These are phyloP conservation scores for Dasysyrphus albostriatus DNA, from an alignment of 2,888 invertebrate genomes.

Conservation along the genomic window DNA sequence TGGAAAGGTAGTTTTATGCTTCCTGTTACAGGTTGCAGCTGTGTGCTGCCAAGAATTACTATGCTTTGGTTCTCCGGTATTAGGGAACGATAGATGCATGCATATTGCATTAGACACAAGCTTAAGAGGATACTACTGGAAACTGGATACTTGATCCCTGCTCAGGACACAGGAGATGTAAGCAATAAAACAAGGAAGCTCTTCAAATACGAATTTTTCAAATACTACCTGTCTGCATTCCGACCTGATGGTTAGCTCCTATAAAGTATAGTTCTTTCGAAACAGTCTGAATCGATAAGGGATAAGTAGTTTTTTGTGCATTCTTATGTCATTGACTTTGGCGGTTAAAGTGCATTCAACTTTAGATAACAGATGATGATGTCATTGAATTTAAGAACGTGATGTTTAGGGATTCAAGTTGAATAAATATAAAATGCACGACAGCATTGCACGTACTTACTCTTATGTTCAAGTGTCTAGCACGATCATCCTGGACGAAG, in stretches of 20 bases:
- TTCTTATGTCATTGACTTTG: conserved; percentile 30
- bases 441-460: no score
- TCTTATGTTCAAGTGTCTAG: no score
- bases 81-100: conserved; percentile 21
- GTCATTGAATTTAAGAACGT: background rate
- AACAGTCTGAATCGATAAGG: conserved; percentile 1
- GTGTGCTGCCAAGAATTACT: background rate
- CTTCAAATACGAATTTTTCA: conserved; percentile 23
- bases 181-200: conserved; percentile 3
- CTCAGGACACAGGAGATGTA: conserved; percentile 2
- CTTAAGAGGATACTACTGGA: conserved; percentile 4
- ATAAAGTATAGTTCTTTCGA: conserved; percentile 2
- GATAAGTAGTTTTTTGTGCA: background rate
- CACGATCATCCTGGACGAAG: no score
- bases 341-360: conserved; percentile 8
- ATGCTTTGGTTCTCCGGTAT: background rate
- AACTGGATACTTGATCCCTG: conserved; percentile 19
- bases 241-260: background rate
- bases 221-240: background rate
- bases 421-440: no score
- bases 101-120: conserved; percentile 50
- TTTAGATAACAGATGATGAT: background rate
- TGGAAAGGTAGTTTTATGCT: conserved; percentile 38
- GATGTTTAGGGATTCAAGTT: background rate
- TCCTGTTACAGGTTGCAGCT: conserved; percentile 58